A percentile compares a stretch with the other conserved stretches of the same genome.
Conservation (phyloP, 2,113 vertebrate species). For the Oncorhynchus clarkii region DNA sequence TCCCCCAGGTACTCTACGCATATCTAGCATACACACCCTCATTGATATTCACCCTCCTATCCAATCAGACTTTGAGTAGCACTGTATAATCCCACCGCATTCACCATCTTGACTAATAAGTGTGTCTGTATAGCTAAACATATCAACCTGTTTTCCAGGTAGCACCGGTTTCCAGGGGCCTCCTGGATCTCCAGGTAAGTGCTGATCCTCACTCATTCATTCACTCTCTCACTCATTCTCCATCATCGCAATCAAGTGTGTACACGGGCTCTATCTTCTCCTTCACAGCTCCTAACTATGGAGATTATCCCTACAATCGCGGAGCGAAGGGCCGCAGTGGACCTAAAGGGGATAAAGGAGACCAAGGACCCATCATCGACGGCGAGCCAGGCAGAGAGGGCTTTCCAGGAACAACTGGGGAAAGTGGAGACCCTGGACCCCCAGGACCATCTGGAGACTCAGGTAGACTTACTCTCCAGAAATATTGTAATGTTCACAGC, state of each 20-base stretch:
- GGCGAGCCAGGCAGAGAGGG: slow-evolving; percentile 78
- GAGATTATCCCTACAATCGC: background rate
- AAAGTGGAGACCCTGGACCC: slow-evolving; percentile 77
- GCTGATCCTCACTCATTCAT: background rate
- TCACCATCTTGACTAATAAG: background rate
- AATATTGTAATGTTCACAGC: no score
- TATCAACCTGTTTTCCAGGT: slow-evolving; percentile 13
- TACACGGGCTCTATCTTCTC: no score
- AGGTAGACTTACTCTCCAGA: slow-evolving; percentile 57
- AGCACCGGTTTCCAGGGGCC: slow-evolving; percentile 73
- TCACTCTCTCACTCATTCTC: background rate
- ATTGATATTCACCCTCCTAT: no score
- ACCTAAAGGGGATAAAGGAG: background rate
- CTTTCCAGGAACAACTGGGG: slow-evolving; percentile 81
- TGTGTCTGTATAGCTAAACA: background rate
- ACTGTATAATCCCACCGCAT: no score
- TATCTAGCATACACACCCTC: no score
- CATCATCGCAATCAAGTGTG: no score
- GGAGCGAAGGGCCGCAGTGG: slow-evolving; percentile 12
- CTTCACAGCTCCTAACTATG: background rate
- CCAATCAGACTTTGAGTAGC: background rate
- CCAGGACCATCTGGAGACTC: slow-evolving; percentile 77
- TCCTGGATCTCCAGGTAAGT: slow-evolving; percentile 78
- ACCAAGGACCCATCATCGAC: slow-evolving; percentile 14
- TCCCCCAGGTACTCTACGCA: slow-evolving; percentile 33